phyloP scores from a whole-genome alignment of 1,140 invertebrate species.

The Camponotus floridanus region DNA sequence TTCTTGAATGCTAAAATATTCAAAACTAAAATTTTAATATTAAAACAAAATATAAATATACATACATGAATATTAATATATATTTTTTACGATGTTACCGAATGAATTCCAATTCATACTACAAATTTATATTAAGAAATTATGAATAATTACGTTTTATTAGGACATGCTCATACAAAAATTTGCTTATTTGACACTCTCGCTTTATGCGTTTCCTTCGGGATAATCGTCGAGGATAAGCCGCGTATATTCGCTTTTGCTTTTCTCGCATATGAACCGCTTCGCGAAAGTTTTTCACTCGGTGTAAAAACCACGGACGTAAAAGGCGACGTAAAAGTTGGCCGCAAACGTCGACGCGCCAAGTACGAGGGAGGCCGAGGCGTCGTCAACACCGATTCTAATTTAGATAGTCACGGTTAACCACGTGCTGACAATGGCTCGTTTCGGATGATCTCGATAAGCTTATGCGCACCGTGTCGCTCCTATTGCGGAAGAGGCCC shows the following conservation, averaged over 20 bases:
- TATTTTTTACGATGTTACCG: neutral
- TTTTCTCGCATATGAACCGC: neutral
- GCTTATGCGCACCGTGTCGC: conserved; percentile 67
- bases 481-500: conserved; percentile 49
- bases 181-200: neutral
- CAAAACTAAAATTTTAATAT: neutral
- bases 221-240: neutral
- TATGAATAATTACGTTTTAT: neutral
- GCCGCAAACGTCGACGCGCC: conserved; percentile 47
- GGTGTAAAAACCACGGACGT: conserved; percentile 29
- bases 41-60: too few species aligned
- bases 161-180: neutral
- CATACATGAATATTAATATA: neutral
- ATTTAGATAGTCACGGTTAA: conserved; percentile 84
- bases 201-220: neutral
- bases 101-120: neutral
- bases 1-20: neutral
- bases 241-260: neutral
- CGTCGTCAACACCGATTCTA: conserved; percentile 81
- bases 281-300: conserved; percentile 31
- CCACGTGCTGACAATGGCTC: conserved; percentile 81
- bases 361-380: conserved; percentile 47
- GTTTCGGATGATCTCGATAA: conserved; percentile 79
- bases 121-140: neutral
- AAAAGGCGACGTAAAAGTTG: conserved; percentile 58